These are phyloP conservation scores for Cnemophilus loriae DNA, from an alignment of 2,113 vertebrate genomes.

Conservation along the genomic window DNA sequence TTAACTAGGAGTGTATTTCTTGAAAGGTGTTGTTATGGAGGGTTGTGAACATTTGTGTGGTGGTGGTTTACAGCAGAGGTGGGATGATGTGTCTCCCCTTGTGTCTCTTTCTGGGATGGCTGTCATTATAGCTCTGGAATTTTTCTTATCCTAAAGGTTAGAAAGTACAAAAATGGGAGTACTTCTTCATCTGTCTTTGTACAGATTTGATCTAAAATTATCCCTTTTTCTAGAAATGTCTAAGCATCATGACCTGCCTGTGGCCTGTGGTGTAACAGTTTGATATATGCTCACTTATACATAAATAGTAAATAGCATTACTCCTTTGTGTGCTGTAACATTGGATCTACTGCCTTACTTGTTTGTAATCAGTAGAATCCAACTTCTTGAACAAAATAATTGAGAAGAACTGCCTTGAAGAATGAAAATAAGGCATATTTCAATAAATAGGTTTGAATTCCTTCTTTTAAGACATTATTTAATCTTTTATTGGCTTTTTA, in stretches of 20 bases:
- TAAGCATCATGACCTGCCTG: background rate
- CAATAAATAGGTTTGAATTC: background rate
- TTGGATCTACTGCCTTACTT: background rate
- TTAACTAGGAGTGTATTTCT: background rate
- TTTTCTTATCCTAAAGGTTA: background rate
- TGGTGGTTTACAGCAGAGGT: background rate
- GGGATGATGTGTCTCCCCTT: background rate
- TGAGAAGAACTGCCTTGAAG: background rate
- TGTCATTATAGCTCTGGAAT: background rate
- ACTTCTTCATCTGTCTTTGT: background rate
- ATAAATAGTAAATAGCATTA: background rate
- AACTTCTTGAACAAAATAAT: background rate
- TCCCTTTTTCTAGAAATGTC: background rate
- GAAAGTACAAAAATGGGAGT: background rate
- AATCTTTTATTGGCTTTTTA: background rate
- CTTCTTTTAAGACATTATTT: background rate
- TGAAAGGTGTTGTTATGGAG: background rate
- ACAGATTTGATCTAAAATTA: background rate
- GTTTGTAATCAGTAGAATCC: background rate
- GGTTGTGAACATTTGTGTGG: background rate
- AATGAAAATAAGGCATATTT: background rate
- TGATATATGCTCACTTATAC: background rate
- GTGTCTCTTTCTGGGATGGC: background rate
- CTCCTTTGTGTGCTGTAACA: background rate
- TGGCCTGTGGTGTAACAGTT: background rate